A percentile compares a stretch with the other conserved stretches of the same genome.
phyloP scores from a whole-genome alignment of 1,140 invertebrate genomes.

The Babylonia areolata region DNA sequence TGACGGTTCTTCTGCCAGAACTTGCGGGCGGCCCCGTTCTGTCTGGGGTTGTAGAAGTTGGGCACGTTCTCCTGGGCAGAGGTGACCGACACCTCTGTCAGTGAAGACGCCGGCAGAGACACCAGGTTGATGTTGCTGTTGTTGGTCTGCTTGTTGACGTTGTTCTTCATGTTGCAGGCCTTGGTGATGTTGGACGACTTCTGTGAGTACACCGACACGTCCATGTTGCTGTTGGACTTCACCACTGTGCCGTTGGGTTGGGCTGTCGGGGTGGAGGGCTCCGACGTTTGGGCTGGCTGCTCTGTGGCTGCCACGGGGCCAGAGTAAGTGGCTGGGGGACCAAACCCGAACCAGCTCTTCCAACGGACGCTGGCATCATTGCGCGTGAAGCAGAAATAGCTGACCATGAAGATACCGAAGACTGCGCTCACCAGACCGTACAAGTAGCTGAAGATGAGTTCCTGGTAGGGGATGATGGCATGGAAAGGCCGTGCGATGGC shows the following conservation, averaged over 20 bases:
- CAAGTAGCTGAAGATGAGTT: constrained; percentile 86
- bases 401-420: constrained; percentile 88
- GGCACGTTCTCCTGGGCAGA: constrained; percentile 78
- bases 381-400: constrained; percentile 90
- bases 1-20: constrained; percentile 93
- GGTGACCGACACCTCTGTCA: constrained; percentile 64
- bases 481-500: constrained; percentile 73
- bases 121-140: constrained; percentile 73
- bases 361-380: constrained; percentile 83
- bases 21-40: constrained; percentile 92
- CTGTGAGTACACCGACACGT: constrained; percentile 54
- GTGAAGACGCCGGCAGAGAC: constrained; percentile 66
- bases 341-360: constrained; percentile 66
- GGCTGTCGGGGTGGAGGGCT: constrained; percentile 46
- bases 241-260: constrained; percentile 67
- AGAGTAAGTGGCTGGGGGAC: constrained; percentile 58
- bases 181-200: constrained; percentile 57
- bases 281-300: background rate
- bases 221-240: constrained; percentile 60
- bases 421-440: constrained; percentile 84
- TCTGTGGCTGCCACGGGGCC: constrained; percentile 52
- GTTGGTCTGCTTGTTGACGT: constrained; percentile 65
- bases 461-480: constrained; percentile 82
- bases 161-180: constrained; percentile 62
- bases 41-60: constrained; percentile 94